phyloP scores from a whole-genome alignment of 2,797 vertebrate genomes.

The Urophycis tenuis region DNA sequence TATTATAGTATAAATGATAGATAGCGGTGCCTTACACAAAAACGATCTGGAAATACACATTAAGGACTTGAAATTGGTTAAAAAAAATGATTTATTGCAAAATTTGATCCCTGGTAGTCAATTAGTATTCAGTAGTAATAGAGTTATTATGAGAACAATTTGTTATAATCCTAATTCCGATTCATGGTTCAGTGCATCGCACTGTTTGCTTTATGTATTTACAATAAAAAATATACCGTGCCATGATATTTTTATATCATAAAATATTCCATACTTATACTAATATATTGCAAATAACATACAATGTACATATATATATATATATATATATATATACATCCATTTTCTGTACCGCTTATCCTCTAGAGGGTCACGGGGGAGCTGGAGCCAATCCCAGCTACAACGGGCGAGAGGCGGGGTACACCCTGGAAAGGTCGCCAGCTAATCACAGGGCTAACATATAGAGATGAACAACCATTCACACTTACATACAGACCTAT shows the following conservation, averaged over 20 bases:
- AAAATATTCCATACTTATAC: background rate
- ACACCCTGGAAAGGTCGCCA: no score
- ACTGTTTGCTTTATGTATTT: background rate
- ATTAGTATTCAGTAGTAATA: constrained; percentile 1
- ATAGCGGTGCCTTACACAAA: background rate
- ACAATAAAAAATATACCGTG: background rate
- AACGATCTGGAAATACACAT: constrained; percentile 2
- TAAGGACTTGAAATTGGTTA: constrained; percentile 3
- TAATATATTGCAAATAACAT: no score
- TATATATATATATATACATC: no score
- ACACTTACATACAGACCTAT: no score
- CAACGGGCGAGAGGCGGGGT: no score
- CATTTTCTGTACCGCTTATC: no score
- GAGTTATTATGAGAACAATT: background rate
- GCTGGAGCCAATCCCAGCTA: no score
- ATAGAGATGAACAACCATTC: no score
- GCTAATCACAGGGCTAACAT: no score
- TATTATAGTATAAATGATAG: background rate
- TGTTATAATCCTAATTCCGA: background rate
- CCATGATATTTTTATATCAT: background rate
- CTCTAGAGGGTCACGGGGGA: no score
- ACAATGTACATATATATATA: no score
- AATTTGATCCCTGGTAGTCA: background rate
- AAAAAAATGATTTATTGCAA: background rate
- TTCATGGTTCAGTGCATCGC: background rate